Conservation (phyloP, 2,888 invertebrate species). For the Zaprionus lineosus region DNA sequence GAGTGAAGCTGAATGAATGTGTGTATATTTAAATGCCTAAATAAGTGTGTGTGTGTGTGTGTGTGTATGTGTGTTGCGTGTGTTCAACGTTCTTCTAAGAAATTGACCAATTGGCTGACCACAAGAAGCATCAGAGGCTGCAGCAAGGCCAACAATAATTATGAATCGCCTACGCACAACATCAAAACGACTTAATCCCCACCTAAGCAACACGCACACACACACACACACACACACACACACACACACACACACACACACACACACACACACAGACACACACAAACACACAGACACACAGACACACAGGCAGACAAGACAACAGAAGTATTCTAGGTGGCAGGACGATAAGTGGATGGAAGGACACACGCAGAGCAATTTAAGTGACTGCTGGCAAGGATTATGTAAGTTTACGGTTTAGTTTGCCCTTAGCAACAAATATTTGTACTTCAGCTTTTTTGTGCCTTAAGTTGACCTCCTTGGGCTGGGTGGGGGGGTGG, state of each 20-base stretch:
- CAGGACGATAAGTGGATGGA: no score
- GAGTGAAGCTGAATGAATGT: constrained; percentile 14
- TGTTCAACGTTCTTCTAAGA: constrained; percentile 64
- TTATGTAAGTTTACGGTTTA: constrained; percentile 63
- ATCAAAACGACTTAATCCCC: constrained; percentile 77
- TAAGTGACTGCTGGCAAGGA: constrained; percentile 70
- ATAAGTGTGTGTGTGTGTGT: constrained; percentile 5
- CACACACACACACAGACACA: constrained; percentile 21
- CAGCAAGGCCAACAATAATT: constrained; percentile 63
- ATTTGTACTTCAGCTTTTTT: constrained; percentile 61
- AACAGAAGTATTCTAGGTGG: neutral
- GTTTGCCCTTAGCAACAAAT: constrained; percentile 58
- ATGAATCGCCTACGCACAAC: constrained; percentile 71
- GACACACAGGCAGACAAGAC: neutral
- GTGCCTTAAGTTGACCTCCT: constrained; percentile 23
- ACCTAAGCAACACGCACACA: constrained; percentile 29
- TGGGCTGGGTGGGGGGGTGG: neutral
- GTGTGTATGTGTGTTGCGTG: constrained; percentile 13
- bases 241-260: neutral
- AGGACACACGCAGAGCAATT: constrained; percentile 34
- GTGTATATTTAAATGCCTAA: constrained; percentile 2
- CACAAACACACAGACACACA: constrained; percentile 7
- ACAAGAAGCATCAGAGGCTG: constrained; percentile 43
- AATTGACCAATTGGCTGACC: constrained; percentile 79
- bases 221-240: constrained; percentile 14